Base-by-base conservation (phyloP, 2,797 vertebrate species). In the Valencia hispanica region DNA sequence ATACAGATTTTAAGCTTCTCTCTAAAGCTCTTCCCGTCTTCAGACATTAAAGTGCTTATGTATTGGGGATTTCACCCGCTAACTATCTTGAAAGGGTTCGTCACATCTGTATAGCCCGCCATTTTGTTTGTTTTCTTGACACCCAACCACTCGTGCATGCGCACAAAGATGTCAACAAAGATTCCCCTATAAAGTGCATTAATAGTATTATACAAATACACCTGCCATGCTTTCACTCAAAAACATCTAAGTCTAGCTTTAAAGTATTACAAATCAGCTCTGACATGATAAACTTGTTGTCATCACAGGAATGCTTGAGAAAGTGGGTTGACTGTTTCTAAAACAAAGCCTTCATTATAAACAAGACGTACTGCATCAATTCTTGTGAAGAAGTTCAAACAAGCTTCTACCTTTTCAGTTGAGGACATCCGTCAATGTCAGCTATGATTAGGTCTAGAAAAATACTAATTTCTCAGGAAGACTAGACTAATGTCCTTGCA, bases 401-500 rank as follows among this genome's bases (percentile, higher is more conserved):
- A 80, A 85, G 66, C 53, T 74, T 68, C 70, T 75, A 70, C 78
- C 79, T 87, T 78, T 81, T 84, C 75, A 57, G 79, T 74, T 32
- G 73, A 92, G 90, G 92, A 91, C 93, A 90, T 91, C 57, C 32
- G 45, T 91, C 90, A 91, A 91, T 92, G 91, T 93, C 93, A 85
- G 75, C 88, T 78, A 77, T 89, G 91, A 93, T 91, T 93, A 92
- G 78, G 59, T 88, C 86, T 86, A 68, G 61, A 88, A 87, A 87
- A 88, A 88, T 77, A 86, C 79, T 70, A 61, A 86, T 92, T 92
- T 90, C 86, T 88, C 70, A 43, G 79, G 87, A 87, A 72, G 89
- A 87, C 86, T 61, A 72, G 79, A 85, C 84, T 68, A 81, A 86
- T 75, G 88, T 82, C 89, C 91, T 94, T 92, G 88, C 82, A 82